phyloP scores from a whole-genome alignment of 2,113 vertebrate genomes.

The Xenotilapia leptura region DNA sequence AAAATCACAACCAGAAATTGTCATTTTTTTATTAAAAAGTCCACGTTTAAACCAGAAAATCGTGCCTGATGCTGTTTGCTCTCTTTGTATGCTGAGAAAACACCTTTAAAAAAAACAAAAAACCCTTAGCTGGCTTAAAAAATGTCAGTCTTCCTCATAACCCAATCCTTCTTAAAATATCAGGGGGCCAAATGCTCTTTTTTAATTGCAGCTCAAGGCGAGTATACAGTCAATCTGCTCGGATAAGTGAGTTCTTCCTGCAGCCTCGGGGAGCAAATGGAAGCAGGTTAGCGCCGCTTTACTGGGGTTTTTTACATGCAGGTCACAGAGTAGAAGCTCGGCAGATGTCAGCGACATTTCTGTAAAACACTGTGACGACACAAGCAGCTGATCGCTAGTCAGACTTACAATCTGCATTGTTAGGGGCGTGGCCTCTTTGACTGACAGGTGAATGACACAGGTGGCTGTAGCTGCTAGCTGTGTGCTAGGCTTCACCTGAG shows the following conservation, averaged over 20 bases:
- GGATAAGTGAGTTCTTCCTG: slow-evolving; percentile 45
- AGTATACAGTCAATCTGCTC: slow-evolving; percentile 54
- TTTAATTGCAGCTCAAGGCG: slow-evolving; percentile 59
- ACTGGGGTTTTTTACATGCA: neutral
- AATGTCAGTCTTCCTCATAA: slow-evolving; percentile 32
- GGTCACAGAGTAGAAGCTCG: neutral
- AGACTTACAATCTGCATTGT: neutral
- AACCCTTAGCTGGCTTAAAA: slow-evolving; percentile 23
- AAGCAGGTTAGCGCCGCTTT: slow-evolving; percentile 28
- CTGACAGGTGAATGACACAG: neutral
- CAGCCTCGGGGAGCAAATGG: slow-evolving; percentile 32
- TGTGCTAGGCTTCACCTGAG: neutral
- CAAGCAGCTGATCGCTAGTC: neutral
- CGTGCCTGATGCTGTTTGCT: neutral
- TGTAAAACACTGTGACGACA: neutral
- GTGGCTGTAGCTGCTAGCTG: neutral
- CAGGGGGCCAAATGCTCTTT: slow-evolving; percentile 20
- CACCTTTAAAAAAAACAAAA: neutral
- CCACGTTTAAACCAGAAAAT: neutral
- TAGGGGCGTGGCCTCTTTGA: neutral
- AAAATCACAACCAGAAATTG: neutral
- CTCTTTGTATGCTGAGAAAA: slow-evolving; percentile 2
- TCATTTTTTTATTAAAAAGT: neutral
- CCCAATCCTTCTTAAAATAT: slow-evolving; percentile 50
- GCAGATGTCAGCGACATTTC: neutral